Base-by-base conservation (phyloP, 2,888 invertebrate genomes). In the Eilema sororculum region DNA sequence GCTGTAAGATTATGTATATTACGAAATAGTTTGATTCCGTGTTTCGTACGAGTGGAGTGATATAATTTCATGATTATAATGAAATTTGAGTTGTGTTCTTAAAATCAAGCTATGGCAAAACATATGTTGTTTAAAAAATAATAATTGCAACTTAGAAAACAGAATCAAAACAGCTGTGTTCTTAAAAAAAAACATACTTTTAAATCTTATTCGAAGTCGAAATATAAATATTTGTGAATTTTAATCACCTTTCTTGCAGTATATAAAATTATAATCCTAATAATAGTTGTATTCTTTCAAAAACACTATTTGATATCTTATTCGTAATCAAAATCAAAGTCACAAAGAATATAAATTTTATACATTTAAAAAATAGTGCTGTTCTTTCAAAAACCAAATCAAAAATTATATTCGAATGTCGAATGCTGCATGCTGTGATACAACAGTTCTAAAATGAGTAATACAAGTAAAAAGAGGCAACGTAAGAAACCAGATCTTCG, bases 401-500 rank as follows among this genome's bases (percentile, higher is more conserved):
- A 52, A 9, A n/a, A n/a, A n/a, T n/a, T 2, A 60, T 70, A 69
- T 72, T 70, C 65, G 69, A 22, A 2, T n/a, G n/a, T n/a, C n/a
- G n/a, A n/a, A n/a, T n/a, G n/a, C 22, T 37, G 37, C 20, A 37
- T 37, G 61, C 22, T 68, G 67, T 71, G 9, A 22, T 64, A 6
- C 3, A 56, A 56, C 41, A n/a, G 9, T 16, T 28, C 25, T n/a
- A 82, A 81, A 72, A 93, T 93, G 92, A 25, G 8, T 20, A 57
- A 52, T 20, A 3, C 25, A n/a, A 37, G 41, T n/a, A 37, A 24
- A 24, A n/a, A 8, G n/a, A 89, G 91, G 69, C 62, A 85, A 0
- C 80, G 93, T 65, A 95, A 93, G 82, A 95, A 91, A 67, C 90
- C 94, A 61, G 91, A 93, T 83, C 84, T 95, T n/a, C 84, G 90